Conservation (phyloP, 2,113 vertebrate genomes). For the Gyps fulvus region DNA sequence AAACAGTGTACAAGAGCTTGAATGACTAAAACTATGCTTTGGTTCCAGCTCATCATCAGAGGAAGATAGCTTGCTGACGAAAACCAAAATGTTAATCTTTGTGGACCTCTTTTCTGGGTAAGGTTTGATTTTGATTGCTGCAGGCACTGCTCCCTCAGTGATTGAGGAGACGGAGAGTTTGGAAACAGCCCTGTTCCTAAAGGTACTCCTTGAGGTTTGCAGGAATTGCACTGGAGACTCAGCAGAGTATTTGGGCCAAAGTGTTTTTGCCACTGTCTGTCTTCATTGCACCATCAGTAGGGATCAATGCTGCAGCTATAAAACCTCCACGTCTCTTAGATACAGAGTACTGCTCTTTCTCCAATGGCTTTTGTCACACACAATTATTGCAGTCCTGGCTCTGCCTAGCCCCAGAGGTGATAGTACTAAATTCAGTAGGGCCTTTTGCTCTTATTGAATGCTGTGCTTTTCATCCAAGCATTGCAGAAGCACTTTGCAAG, state of each 20-base stretch:
- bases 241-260: background rate
- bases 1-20: background rate
- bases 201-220: background rate
- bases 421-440: background rate
- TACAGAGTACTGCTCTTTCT: background rate
- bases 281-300: background rate
- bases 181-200: background rate
- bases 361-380: background rate
- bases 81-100: background rate
- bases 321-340: background rate
- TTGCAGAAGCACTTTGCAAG: background rate
- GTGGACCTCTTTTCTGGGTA: background rate
- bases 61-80: background rate
- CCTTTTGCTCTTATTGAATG: background rate
- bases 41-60: background rate
- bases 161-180: background rate
- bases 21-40: background rate
- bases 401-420: background rate
- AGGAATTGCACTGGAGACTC: background rate
- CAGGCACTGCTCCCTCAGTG: background rate
- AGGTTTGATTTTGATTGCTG: background rate
- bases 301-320: background rate
- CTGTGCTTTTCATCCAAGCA: background rate
- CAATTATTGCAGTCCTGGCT: background rate
- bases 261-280: background rate